phyloP scores from a whole-genome alignment of 2,888 invertebrate genomes.

The Trichopoda pennipes region DNA sequence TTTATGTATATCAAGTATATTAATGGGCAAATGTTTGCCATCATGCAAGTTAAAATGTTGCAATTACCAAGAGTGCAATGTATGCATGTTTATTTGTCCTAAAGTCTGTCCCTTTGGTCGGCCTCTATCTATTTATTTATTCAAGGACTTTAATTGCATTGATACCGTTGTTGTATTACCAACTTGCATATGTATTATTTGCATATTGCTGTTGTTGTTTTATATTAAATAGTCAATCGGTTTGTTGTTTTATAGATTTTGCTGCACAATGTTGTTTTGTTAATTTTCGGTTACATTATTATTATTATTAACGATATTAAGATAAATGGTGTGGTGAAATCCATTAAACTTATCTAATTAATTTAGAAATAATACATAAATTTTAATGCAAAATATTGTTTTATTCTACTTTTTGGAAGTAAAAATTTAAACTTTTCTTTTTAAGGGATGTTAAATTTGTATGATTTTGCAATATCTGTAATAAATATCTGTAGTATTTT shows the following conservation, averaged over 20 bases:
- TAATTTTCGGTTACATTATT: constrained; percentile 68
- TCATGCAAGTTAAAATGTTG: constrained; percentile 17
- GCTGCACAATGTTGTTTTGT: constrained; percentile 58
- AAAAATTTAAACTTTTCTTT: not conserved
- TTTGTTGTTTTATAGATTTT: constrained; percentile 42
- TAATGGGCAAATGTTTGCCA: constrained; percentile 29
- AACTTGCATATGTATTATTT: constrained; percentile 45
- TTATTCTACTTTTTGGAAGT: not conserved
- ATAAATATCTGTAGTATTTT: too few relatives aligned
- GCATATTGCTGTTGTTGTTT: constrained; percentile 44
- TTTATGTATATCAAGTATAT: constrained; percentile 19
- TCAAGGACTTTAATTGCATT: constrained; percentile 57
- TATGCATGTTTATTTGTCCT: not conserved
- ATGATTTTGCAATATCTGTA: too few relatives aligned
- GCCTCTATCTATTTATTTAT: constrained; percentile 26
- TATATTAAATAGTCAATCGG: constrained; percentile 26
- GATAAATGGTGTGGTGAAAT: constrained; percentile 68
- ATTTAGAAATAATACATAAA: constrained; percentile 52
- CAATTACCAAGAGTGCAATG: constrained; percentile 2
- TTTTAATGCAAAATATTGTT: constrained; percentile 16
- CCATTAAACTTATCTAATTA: constrained; percentile 63
- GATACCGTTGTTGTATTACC: constrained; percentile 60
- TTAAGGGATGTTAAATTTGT: not conserved
- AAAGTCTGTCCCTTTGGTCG: not conserved
- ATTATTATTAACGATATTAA: constrained; percentile 70